These are phyloP conservation scores for Zaprionus tsacasi DNA, from an alignment of 1,140 invertebrate genomes.

Conservation along the genomic window DNA sequence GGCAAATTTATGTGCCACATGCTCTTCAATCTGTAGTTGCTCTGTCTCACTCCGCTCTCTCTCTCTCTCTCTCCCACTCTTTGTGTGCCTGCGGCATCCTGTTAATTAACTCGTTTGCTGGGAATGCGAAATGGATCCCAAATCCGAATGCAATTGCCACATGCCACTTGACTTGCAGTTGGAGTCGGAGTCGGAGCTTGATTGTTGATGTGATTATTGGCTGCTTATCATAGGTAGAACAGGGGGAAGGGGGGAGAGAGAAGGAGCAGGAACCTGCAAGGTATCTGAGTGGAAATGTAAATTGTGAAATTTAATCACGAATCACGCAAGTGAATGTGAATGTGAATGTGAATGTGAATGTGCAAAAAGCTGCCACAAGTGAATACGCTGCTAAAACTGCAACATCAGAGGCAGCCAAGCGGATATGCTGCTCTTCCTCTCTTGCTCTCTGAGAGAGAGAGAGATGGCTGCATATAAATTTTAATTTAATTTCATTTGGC, in stretches of 20 bases:
- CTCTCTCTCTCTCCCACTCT: not conserved
- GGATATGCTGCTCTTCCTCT: conserved; percentile 47
- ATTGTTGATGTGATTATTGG: conserved; percentile 17
- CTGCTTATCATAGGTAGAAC: not conserved
- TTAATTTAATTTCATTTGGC: conserved; percentile 64
- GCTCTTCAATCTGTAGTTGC: not conserved
- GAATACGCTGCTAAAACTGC: not conserved
- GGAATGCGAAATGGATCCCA: not conserved
- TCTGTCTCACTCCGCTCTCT: not conserved
- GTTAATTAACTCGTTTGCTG: conserved; percentile 4
- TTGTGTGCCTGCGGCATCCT: not conserved
- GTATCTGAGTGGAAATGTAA: conserved; percentile 1
- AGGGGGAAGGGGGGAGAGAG: not conserved
- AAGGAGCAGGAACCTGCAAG: not conserved
- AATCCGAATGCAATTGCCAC: conserved; percentile 6
- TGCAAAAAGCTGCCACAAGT: conserved; percentile 1
- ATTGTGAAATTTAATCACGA: conserved; percentile 14
- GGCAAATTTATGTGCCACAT: not conserved
- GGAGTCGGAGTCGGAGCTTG: not conserved
- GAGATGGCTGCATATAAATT: conserved; percentile 55
- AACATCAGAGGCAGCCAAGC: not conserved
- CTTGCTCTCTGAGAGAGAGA: not conserved
- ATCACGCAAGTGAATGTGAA: not conserved
- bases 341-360: too few relatives aligned
- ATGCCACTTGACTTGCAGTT: not conserved